A percentile compares a stretch with the other conserved stretches of the same genome.
Evolutionary conservation across 2,113 vertebrate genomes (phyloP).

Genomic region (Colinus virginianus): DNA sequence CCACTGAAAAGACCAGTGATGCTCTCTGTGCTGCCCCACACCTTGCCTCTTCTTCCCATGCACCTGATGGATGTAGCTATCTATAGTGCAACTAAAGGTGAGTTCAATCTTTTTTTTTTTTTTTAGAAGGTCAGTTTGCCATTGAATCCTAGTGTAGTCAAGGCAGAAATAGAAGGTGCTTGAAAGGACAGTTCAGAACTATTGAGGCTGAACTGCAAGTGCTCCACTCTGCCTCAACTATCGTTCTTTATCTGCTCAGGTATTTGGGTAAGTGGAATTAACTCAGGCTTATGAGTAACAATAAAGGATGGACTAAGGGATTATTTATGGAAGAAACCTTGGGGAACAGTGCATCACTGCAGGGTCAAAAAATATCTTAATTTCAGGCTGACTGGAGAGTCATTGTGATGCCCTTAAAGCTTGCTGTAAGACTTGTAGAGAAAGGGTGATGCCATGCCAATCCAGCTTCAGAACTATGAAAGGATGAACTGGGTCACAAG

Average conservation of each 20-base stretch:
- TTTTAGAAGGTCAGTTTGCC: background rate
- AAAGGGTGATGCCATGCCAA: background rate
- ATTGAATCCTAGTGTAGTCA: rapidly evolving
- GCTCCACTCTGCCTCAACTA: background rate
- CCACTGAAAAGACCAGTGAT: background rate
- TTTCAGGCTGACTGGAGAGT: background rate
- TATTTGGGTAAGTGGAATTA: background rate
- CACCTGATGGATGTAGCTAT: too few relatives aligned
- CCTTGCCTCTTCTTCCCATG: rapidly evolving
- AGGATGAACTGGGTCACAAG: too few relatives aligned
- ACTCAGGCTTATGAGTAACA: background rate
- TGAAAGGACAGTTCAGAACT: background rate
- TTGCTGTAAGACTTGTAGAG: rapidly evolving
- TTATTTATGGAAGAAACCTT: background rate
- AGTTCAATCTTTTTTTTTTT: background rate
- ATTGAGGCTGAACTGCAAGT: background rate
- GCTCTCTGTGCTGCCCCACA: background rate
- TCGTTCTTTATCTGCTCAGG: background rate
- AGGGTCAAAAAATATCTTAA: background rate
- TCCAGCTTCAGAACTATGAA: too few relatives aligned
- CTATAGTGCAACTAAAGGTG: background rate
- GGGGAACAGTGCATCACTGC: background rate
- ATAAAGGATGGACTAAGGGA: background rate
- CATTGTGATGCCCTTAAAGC: background rate
- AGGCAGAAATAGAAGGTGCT: background rate